Base-by-base conservation (phyloP, 2,797 vertebrate genomes). In the Onychomys arenicola region DNA sequence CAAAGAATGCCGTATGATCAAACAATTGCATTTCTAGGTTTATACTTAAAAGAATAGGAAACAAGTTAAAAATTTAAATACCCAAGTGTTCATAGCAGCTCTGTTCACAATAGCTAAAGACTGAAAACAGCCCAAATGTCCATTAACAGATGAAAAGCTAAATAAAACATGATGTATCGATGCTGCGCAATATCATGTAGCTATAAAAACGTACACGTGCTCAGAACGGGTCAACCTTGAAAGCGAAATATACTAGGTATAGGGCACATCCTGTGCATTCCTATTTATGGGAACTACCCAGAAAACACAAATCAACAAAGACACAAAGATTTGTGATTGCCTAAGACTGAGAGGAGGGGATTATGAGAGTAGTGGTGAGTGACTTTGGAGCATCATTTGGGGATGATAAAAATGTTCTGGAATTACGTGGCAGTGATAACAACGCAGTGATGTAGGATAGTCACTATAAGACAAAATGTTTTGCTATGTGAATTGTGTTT, bases 1-100 rank as follows among this genome's bases (percentile, higher is more conserved):
- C 14, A 27, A 55, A 89, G 71, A 81, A 89, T 40, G 37, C 61
- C 71, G 13, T 59, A 43, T 71, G 81, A 90, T 25, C 10, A 2
- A 90, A 73, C 6, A 84, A 37, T 75, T 93, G 32, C 6, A 84
- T 9, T 88, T 95, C 73, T 76, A 90, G 21, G 3, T 55, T 90
- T 85, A 21, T 19, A 46, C 19, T 81, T 93, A 89, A 80, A 87
- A 87, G 3, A 94, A 89, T 9, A 87, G 57, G 65, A 96, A 91
- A 52, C 19, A 94, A 3, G 13, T 80, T 76, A 55, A 93, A 80
- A 95, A 73, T 86, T n/a, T 69, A 86, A 86, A 16, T 75, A 63
- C 29, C 55, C 40, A 89, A 85, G 17, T 61, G 6, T 77, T 81
- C 40, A 84, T 8, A 85, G 63, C 34, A 92, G 27, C 23, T 83